These are phyloP conservation scores for Cliona cf. orientalis DNA, from an alignment of 37 sponge, comb jelly and placozoan genomes.

Conservation along the genomic window DNA sequence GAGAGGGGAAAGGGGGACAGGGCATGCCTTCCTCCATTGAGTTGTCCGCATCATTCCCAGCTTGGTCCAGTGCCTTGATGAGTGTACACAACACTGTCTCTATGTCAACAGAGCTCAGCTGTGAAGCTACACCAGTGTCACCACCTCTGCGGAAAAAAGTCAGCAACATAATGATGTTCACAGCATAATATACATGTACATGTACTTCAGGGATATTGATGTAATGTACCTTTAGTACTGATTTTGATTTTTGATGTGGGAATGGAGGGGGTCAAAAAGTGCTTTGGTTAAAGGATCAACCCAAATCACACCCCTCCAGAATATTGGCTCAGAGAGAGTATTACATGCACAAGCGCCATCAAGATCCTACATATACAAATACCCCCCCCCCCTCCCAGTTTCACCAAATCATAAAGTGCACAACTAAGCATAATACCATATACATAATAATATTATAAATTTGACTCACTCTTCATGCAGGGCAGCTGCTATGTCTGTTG, in stretches of 20 bases:
- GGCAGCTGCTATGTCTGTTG: slow-evolving; percentile 24
- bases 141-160: background rate
- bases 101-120: slow-evolving; percentile 1
- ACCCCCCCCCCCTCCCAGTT: no score
- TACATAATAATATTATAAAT: background rate
- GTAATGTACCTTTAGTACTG: no score
- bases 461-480: slow-evolving; percentile 44
- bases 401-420: background rate
- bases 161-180: no score
- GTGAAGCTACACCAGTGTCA: background rate
- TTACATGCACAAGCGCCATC: no score
- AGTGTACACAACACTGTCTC: background rate
- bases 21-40: slow-evolving; percentile 10
- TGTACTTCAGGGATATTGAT: no score
- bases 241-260: no score
- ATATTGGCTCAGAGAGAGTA: no score
- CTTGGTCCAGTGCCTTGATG: slow-evolving; percentile 20
- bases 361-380: background rate
- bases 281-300: no score
- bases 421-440: background rate
- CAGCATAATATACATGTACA: no score
- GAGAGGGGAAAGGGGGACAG: no score
- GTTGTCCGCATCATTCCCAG: background rate
- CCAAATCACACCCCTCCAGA: no score
- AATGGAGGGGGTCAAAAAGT: no score